Evolutionary conservation across 2,797 vertebrate genomes (phyloP), one percentile per base, ranked within the genome.

Genomic region (Heliangelus exortis): DNA sequence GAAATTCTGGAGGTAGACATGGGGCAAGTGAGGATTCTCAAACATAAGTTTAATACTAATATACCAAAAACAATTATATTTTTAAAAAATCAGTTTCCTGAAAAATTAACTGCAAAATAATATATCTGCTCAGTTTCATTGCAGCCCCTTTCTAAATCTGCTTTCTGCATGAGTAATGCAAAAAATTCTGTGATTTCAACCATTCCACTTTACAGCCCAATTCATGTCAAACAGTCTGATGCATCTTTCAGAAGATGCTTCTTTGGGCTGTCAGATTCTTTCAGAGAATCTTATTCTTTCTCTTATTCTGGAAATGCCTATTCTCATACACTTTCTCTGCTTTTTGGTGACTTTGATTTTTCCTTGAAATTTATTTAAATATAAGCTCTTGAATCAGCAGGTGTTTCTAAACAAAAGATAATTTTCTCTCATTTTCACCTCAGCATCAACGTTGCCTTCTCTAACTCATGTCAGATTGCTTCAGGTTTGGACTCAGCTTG

Each of bases 381-480:
- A 62, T 36, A 76, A 84, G 16, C 13, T 89, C 26, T 67, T 62
- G 43, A 84, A 59, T 63, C 39, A 58, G 53, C 58, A 83, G 28
- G 20, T 1, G 0, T 74, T 80, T 66, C 58, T 85, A 83, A 93
- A 83, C 28, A 80, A 67, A 89, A 73, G 4, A 41, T 23, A 78
- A 34, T 88, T 92, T 91, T 89, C 58, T 74, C n/a, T 80, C 51
- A 58, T 93, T 89, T 84, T 88, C 47, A 87, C 48, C 20, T 75
- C 39, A 87, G 55, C 25, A 63, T 69, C 54, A 85, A 29, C 51
- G 84, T 85, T 48, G 45, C 25, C 84, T 80, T 26, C 51, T 48
- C 39, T 67, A 88, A 84, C 25, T 87, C 65, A 17, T 4, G 12
- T 63, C 79, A 66, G 48, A 90, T 51, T 90, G 79, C 55, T 87